Evolutionary conservation across 1,140 invertebrate genomes (phyloP), one percentile per base, ranked within the genome.

Genomic region (Conus ventricosus): DNA sequence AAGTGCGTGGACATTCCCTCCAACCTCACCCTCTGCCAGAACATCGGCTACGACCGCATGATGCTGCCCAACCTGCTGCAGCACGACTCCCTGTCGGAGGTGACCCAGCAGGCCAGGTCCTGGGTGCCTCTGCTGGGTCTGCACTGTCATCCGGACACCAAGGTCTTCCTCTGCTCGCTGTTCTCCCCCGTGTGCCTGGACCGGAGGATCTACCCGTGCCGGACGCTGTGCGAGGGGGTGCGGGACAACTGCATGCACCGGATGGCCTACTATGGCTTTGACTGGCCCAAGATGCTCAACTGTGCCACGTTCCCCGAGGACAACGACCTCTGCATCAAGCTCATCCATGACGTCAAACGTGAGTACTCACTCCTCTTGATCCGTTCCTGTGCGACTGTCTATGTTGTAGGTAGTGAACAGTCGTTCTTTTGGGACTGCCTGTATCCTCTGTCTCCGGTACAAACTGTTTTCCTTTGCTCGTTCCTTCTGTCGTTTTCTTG

Each of bases 81-180:
- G 76, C 97, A 97, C 94, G 97, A 97, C 91, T 96, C 96, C 2
- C 93, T 97, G 87, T 94, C 95, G 39, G 97, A 97, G 93, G 97
- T 96, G 54, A 95, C 95, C 11, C 95, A 96, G 85, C 96, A 97
- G 93, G 95, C 96, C 8, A 94, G 93, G 23, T 96, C 96, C 5
- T 97, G 97, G 97, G 95, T 96, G 60, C 95, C 96, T n/a, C 95
- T 97, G 0, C 92, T 96, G 20, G 96, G 96, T 84, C 94, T 97
- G 5, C 95, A 96, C 88, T 97, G 97, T 91, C 96, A 97, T 94
- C 95, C 96, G 51, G 96, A 97, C 93, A 96, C 97, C n/a, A 95
- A 97, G 92, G 94, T 97, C 6, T 97, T 97, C 92, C 95, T 97
- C 55, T 97, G 97, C 94, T 97, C 97, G 0, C 93, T 97, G 11